phyloP scores from a whole-genome alignment of 2,113 vertebrate species.

The Erythrolamprus reginae region DNA sequence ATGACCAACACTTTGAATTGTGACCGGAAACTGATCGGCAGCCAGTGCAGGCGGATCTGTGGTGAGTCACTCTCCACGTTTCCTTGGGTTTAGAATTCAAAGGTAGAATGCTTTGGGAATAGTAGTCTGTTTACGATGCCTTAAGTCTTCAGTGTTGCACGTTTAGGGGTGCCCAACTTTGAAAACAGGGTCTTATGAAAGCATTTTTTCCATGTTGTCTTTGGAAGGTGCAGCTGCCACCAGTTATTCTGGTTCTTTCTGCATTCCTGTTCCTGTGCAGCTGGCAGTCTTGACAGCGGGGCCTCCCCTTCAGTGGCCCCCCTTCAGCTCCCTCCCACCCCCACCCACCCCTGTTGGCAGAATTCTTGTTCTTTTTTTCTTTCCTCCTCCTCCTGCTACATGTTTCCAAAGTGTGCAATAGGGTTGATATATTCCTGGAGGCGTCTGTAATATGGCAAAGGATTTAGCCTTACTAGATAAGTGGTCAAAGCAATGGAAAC shows the following conservation, averaged over 20 bases:
- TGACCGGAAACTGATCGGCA: no score
- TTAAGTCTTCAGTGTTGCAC: background rate
- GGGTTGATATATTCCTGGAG: no score
- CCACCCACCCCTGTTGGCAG: accelerated
- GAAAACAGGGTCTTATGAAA: background rate
- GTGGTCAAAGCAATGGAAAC: no score
- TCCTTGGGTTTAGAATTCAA: background rate
- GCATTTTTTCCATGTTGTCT: background rate
- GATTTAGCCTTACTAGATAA: no score
- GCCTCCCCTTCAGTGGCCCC: background rate
- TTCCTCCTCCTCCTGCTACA: no score
- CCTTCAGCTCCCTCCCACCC: background rate
- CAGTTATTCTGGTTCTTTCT: background rate
- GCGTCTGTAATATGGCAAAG: no score
- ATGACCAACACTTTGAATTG: background rate
- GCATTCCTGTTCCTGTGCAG: background rate
- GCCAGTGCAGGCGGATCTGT: background rate
- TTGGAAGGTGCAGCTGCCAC: background rate
- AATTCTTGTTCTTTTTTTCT: background rate
- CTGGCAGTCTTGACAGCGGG: background rate
- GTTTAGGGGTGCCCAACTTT: background rate
- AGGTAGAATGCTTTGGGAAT: background rate
- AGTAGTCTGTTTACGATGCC: background rate
- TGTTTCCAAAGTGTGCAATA: no score
- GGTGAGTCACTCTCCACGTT: background rate